These are phyloP conservation scores for Brachypalpus laphriformis DNA, from an alignment of 2,888 invertebrate species.

Conservation along the genomic window DNA sequence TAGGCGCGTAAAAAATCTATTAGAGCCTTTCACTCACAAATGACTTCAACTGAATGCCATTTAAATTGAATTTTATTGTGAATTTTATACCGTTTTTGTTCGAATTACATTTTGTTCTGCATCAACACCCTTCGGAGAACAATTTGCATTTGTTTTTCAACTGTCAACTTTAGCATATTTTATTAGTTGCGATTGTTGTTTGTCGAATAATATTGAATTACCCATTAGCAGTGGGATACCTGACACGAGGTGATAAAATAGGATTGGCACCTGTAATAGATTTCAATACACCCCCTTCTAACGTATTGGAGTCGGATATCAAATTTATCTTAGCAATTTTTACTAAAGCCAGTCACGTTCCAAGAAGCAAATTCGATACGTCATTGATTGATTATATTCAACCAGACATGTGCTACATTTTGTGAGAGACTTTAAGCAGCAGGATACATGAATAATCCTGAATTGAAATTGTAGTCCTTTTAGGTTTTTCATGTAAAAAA, in stretches of 20 bases:
- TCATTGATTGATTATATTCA: slow-evolving; percentile 46
- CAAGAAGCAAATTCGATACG: slow-evolving; percentile 34
- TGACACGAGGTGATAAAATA: background rate
- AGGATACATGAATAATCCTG: background rate
- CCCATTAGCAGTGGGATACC: too few relatives aligned
- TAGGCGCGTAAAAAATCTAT: too few relatives aligned
- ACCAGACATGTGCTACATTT: slow-evolving; percentile 1
- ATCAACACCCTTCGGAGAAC: background rate
- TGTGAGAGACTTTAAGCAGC: slow-evolving; percentile 1
- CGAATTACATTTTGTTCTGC: background rate
- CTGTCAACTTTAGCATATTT: slow-evolving; percentile 14
- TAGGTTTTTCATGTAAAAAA: background rate
- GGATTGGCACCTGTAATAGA: slow-evolving; percentile 41
- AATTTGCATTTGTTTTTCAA: slow-evolving; percentile 38
- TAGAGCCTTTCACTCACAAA: too few relatives aligned
- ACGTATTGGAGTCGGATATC: background rate
- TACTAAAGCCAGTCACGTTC: slow-evolving; percentile 32
- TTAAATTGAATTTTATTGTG: too few relatives aligned
- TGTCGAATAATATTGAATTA: slow-evolving; percentile 31
- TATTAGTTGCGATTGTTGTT: slow-evolving; percentile 9
- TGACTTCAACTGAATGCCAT: too few relatives aligned
- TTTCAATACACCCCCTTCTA: slow-evolving; percentile 1
- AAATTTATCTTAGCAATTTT: slow-evolving; percentile 4
- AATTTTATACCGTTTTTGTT: background rate
- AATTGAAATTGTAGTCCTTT: background rate